Evolutionary conservation across 2,113 vertebrate species (phyloP), one percentile per base, ranked within the genome.

Genomic region (Barnardius zonarius): DNA sequence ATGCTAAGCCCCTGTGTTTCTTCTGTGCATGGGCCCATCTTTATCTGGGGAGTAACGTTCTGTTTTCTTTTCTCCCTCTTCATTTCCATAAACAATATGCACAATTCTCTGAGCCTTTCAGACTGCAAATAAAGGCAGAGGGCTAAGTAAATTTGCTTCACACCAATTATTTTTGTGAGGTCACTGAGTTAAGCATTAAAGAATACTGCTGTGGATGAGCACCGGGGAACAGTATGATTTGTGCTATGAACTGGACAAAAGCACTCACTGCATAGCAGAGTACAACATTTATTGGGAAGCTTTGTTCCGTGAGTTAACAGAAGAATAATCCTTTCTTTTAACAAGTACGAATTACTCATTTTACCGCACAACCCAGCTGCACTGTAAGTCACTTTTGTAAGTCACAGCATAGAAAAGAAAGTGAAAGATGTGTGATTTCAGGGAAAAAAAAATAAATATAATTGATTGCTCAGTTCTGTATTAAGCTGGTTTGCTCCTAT

Each of bases 131-230:
- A 96, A 96, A 97, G 95, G 95, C 93, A 5, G 82, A 91, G 82
- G 88, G 86, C 96, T 97, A 85, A 97, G 98, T 66, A 94, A 96
- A 97, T 97, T 97, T 96, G 94, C 96, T 91, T 88, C 94, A 79
- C 93, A 90, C 85, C 97, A 86, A 95, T 97, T 91, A 97, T 97
- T 97, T 97, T 92, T 95, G 97, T 96, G 97, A 97, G 96, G 92
- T 96, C 97, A 88, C 55, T 2, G 93, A 97, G 97, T 96, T 92
- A 95, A 97, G 97, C 97, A 96, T 95, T 96, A 77, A 88, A 91
- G 97, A 95, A 64, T 19, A 75, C 92, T 91, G 83, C 92, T 64
- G 74, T 35, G n/a, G 91, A 91, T 52, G 59, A 41, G 85, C 43
- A 24, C 85, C 81, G 28, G 88, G 93, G 84, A 88, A 35, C 93